phyloP scores from a whole-genome alignment of 2,113 vertebrate species.

The Lycaon pictus region DNA sequence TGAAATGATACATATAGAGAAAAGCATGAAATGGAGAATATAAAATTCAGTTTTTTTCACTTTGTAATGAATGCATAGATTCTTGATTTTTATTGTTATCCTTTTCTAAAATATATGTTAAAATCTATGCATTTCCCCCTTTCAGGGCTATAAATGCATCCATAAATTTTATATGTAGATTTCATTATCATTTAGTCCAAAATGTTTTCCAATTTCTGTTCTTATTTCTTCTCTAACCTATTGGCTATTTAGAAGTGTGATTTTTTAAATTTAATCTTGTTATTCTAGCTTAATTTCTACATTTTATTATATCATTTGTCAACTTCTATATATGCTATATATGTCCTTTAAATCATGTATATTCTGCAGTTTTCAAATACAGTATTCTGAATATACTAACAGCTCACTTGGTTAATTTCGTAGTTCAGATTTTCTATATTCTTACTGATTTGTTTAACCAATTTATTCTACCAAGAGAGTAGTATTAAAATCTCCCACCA shows the following conservation, averaged over 20 bases:
- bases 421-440: background rate
- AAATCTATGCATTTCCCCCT: background rate
- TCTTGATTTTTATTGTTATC: background rate
- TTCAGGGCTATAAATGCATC: background rate
- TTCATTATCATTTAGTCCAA: background rate
- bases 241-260: background rate
- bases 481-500: background rate
- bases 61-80: background rate
- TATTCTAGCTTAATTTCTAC: background rate
- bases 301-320: background rate
- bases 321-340: background rate
- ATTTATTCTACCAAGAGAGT: background rate
- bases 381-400: background rate
- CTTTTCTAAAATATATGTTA: background rate
- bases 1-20: background rate
- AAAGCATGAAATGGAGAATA: background rate
- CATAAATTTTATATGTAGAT: background rate
- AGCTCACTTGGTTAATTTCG: background rate
- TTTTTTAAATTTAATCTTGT: background rate
- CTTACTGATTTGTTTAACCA: background rate
- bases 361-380: background rate
- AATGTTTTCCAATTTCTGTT: background rate
- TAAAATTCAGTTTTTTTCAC: background rate
- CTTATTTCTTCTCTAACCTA: background rate
- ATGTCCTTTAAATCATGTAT: background rate